Evolutionary conservation across 1,140 invertebrate genomes (phyloP), one percentile per base, ranked within the genome.

Genomic region (Lanistes nyassanus): DNA sequence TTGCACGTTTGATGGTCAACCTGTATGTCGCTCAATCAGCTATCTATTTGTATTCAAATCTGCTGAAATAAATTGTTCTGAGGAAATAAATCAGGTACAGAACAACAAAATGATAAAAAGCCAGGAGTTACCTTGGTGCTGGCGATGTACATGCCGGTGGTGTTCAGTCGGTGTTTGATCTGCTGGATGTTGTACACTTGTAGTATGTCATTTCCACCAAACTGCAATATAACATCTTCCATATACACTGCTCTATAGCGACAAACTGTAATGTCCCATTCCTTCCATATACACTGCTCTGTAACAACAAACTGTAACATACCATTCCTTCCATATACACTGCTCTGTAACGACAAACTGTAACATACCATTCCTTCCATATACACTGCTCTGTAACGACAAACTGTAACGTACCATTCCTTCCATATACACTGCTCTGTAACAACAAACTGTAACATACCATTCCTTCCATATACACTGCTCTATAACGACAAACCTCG

Each of bases 111-210:
- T 23, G 34, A 36, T 34, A 29, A 74, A 21, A 31, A 36, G 13
- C 51, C 21, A 55, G 53, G 7, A 21, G 9, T 51, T 76, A 88
- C 86, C 85, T 88, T 89, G 36, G 84, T 86, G 74, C 84, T 86
- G 34, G 88, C 88, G 7, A 90, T 81, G 77, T 86, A 88, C 80
- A 88, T 84, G 21, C 85, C 82, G 4, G 94, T 95, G 0, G 95
- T 96, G 84, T 97, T 96, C 0, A 99, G 91, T 53, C 97, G 91
- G 80, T 97, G 94, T 89, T 98, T 99, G 3, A 99, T 92, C 88
- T 99, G 97, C n/a, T 94, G 93, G 0, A 94, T 93, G 86, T 98
- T 98, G 84, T 99, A 99, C 56, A 98, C 94, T 90, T 99, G 96
- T 0, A 99, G 89, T 0, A 99, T 88, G 90, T 99, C 98, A 88